Evolutionary conservation across 2,113 vertebrate genomes (phyloP).

Genomic region (Vimba vimba): DNA sequence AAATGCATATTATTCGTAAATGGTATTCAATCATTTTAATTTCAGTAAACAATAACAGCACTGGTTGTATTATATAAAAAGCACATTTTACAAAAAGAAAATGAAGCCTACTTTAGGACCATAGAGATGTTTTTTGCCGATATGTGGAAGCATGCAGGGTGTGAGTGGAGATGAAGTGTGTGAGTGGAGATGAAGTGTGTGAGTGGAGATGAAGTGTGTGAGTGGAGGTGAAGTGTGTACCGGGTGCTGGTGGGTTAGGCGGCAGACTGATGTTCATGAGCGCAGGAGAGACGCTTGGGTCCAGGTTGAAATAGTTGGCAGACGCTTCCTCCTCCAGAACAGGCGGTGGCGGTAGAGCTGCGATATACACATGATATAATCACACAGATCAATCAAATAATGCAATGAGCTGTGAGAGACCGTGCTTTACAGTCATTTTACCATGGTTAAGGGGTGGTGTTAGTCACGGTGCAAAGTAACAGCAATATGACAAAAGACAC

Average conservation of each 20-base stretch:
- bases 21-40: too few relatives aligned
- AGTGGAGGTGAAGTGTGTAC: constrained; percentile 66
- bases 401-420: too few relatives aligned
- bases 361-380: neutral
- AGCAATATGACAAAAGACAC: neutral
- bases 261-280: constrained; percentile 91
- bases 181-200: too few relatives aligned
- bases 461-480: neutral
- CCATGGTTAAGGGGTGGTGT: neutral
- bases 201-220: neutral
- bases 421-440: neutral
- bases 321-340: constrained; percentile 88
- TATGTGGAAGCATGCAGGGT: neutral
- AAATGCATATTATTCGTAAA: too few relatives aligned
- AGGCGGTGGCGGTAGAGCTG: constrained; percentile 90
- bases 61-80: too few relatives aligned
- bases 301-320: constrained; percentile 94
- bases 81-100: too few relatives aligned
- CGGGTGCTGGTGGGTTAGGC: constrained; percentile 90
- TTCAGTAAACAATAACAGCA: too few relatives aligned
- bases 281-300: constrained; percentile 80
- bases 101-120: too few relatives aligned
- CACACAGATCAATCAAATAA: constrained; percentile 15
- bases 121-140: neutral
- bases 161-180: neutral